Evolutionary conservation across 1,140 invertebrate genomes (phyloP), one percentile per base, ranked within the genome.

Genomic region (Oppia nitens): DNA sequence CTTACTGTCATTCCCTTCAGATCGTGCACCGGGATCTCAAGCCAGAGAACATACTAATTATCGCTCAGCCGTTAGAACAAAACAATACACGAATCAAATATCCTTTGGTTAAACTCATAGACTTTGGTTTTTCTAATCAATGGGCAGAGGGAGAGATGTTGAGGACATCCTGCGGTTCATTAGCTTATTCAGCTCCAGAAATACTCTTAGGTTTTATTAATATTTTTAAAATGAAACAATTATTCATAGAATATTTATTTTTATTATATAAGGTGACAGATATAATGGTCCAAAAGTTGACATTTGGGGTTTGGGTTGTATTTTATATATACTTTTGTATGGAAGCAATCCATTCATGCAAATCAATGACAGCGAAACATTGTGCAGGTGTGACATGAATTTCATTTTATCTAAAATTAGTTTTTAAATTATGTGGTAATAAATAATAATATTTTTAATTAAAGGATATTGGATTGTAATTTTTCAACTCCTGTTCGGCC

Each of bases 151-250:
- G 92, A 11, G 89, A 96, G 73, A 96, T 97, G 72, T 74, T 99
- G 64, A 88, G 96, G 72, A 99, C 96, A 20, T 96, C 91, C 4
- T 99, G 96, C 76, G 96, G 96, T n/a, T 95, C 92, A 60, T 75
- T 99, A 63, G 95, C 95, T 3, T 99, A 99, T 76, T 98, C 95
- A 14, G 95, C 96, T 2, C 96, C 96, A 4, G 96, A 99, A 77
- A 98, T 99, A 68, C 76, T 99, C 54, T 77, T 99, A 51, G 95
- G 95, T 29, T 92, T 91, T 45, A 20, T 11, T 12, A 17, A 48
- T 12, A 23, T 27, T 48, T 11, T 27, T 67, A 14, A 60, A 79
- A 69, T 73, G 75, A 20, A 78, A 79, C 67, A 75, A 77, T 72
- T 74, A 17, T 71, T 71, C n/a, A 69, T 69, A 61, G 67, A 73